phyloP scores from a whole-genome alignment of 1,140 invertebrate genomes.

The Zophobas atratus region DNA sequence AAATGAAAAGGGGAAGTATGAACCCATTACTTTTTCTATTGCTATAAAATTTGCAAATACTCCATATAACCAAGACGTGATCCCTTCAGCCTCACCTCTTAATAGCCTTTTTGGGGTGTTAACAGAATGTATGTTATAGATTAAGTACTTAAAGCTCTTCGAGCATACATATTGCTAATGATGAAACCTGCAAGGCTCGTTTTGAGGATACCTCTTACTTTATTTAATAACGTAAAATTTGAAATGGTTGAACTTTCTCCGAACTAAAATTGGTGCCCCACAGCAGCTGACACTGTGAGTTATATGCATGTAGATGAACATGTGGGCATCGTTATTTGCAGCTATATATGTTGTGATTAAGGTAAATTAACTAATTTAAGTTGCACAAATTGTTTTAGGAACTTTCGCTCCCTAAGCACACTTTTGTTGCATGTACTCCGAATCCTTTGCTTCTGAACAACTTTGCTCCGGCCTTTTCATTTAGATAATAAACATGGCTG shows the following conservation, averaged over 20 bases:
- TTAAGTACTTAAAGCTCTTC: conserved; percentile 42
- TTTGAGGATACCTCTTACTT: not conserved
- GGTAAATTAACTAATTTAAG: conserved; percentile 48
- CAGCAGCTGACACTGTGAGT: not conserved
- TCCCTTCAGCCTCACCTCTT: conserved; percentile 32
- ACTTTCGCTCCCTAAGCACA: conserved; percentile 39
- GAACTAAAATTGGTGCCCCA: conserved; percentile 1
- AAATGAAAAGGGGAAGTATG: conserved; percentile 49
- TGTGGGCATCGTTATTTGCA: conserved; percentile 16
- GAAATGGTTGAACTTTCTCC: not conserved
- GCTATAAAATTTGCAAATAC: conserved; percentile 56
- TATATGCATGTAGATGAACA: conserved; percentile 12
- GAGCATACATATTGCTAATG: conserved; percentile 39
- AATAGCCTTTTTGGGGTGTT: conserved; percentile 34
- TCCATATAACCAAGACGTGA: conserved; percentile 54
- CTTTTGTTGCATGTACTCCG: conserved; percentile 24
- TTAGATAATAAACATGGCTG: conserved; percentile 27
- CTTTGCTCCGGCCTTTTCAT: conserved; percentile 29
- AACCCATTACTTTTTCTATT: conserved; percentile 52
- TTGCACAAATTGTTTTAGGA: conserved; percentile 48
- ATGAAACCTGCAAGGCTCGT: conserved; percentile 12
- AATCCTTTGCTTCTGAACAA: conserved; percentile 16
- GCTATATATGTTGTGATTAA: conserved; percentile 32
- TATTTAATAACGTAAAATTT: conserved; percentile 12
- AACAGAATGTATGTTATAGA: conserved; percentile 39